phyloP scores from a whole-genome alignment of 2,113 vertebrate genomes.

The Oryzias celebensis region DNA sequence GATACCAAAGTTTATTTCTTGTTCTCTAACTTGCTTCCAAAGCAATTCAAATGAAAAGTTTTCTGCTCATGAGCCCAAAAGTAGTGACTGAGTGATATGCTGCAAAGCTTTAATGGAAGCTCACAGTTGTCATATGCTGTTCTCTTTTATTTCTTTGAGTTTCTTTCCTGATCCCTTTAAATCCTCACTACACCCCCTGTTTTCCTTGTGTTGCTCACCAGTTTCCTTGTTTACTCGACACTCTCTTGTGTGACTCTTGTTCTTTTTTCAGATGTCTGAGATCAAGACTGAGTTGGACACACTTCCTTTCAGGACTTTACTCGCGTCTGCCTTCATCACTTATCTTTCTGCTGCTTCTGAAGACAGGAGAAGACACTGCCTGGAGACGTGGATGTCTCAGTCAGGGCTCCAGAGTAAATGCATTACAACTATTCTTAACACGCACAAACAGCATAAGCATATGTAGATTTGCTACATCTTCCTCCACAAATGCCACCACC shows the following conservation, averaged over 20 bases:
- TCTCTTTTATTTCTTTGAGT: background rate
- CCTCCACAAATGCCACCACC: conserved; percentile 3
- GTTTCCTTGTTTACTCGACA: background rate
- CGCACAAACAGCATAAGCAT: background rate
- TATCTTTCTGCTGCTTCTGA: conserved; percentile 93
- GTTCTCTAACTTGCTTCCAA: background rate
- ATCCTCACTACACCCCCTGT: background rate
- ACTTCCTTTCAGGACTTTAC: conserved; percentile 86
- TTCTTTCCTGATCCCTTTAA: conserved; percentile 1
- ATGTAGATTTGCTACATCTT: conserved; percentile 3
- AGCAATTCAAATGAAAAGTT: conserved; percentile 8
- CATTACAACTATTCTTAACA: background rate
- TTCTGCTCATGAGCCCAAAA: too few species aligned
- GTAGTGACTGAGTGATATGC: background rate
- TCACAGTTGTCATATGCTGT: conserved; percentile 1
- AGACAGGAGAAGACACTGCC: conserved; percentile 83
- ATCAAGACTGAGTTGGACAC: conserved; percentile 89
- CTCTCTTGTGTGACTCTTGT: conserved; percentile 1
- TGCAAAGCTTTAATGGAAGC: background rate
- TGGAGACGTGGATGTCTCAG: conserved; percentile 89
- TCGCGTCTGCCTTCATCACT: conserved; percentile 94
- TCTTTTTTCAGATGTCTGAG: conserved; percentile 84
- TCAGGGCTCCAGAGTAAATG: conserved; percentile 87
- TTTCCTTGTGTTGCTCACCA: background rate
- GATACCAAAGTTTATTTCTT: too few species aligned